Evolutionary conservation across 23 tunicate species (phyloP).

Genomic region (Clavelina lepadiformis): DNA sequence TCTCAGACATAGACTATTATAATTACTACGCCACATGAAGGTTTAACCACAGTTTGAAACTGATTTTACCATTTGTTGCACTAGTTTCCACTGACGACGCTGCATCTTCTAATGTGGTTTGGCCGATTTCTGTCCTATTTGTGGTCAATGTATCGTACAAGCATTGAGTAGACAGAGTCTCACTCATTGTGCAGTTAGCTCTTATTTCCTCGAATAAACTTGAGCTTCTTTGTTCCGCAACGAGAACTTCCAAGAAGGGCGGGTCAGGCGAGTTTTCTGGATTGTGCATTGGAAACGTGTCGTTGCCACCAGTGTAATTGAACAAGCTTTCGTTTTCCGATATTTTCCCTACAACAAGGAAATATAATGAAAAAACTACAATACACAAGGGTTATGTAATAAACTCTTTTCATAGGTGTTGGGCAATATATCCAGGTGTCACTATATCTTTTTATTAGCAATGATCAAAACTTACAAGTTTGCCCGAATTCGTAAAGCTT

Average conservation of each 20-base stretch:
- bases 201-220: constrained; percentile 2
- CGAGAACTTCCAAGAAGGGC: constrained; percentile 48
- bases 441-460: too few species aligned
- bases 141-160: constrained; percentile 35
- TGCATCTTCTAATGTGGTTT: constrained; percentile 9
- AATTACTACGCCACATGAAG: background rate
- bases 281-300: constrained; percentile 28
- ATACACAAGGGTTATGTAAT: too few species aligned
- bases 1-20: too few species aligned
- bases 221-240: constrained; percentile 17
- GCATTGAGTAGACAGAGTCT: constrained; percentile 26
- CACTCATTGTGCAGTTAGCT: constrained; percentile 20
- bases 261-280: constrained; percentile 34
- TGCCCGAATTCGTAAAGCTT: constrained; percentile 33
- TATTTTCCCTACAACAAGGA: too few species aligned
- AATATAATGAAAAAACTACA: too few species aligned
- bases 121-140: constrained; percentile 23
- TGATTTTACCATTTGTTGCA: constrained; percentile 6
- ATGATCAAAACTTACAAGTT: constrained; percentile 49
- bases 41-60: background rate
- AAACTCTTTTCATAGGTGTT: too few species aligned
- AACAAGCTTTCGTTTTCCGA: constrained; percentile 44
- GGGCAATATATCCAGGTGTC: too few species aligned
- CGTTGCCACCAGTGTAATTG: constrained; percentile 43
- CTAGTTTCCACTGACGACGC: background rate